Evolutionary conservation across 2,113 vertebrate genomes (phyloP).

Genomic region (Pungitius pungitius): DNA sequence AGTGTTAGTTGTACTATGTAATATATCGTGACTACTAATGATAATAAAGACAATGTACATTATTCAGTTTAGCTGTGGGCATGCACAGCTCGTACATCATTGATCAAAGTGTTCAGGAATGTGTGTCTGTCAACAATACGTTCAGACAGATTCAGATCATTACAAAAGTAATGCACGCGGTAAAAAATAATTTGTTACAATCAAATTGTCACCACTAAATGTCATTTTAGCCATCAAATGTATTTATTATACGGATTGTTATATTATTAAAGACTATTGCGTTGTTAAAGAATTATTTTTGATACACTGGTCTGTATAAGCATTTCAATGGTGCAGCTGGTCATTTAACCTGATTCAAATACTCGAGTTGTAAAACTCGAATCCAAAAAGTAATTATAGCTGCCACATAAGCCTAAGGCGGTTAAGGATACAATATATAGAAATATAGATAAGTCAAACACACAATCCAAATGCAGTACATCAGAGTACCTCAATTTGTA

Average conservation of each 20-base stretch:
- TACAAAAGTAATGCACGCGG: neutral
- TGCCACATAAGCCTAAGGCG: neutral
- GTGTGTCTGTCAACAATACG: neutral
- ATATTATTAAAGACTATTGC: neutral
- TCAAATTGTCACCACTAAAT: neutral
- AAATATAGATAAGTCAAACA: neutral
- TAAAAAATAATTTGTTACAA: neutral
- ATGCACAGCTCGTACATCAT: neutral
- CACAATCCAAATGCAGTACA: neutral
- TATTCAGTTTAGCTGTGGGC: neutral
- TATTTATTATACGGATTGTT: neutral
- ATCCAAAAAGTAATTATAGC: neutral
- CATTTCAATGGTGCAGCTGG: neutral
- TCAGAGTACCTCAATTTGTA: neutral
- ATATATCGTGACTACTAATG: neutral
- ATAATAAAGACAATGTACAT: neutral
- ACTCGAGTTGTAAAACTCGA: neutral
- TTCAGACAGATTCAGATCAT: neutral
- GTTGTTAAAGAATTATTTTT: neutral
- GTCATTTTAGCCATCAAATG: neutral
- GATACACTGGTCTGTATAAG: neutral
- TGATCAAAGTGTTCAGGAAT: neutral
- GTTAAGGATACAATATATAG: neutral
- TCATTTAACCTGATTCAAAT: neutral
- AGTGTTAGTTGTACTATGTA: neutral